Conservation (phyloP, 2,113 vertebrate genomes). For the Scartelaos histophorus region DNA sequence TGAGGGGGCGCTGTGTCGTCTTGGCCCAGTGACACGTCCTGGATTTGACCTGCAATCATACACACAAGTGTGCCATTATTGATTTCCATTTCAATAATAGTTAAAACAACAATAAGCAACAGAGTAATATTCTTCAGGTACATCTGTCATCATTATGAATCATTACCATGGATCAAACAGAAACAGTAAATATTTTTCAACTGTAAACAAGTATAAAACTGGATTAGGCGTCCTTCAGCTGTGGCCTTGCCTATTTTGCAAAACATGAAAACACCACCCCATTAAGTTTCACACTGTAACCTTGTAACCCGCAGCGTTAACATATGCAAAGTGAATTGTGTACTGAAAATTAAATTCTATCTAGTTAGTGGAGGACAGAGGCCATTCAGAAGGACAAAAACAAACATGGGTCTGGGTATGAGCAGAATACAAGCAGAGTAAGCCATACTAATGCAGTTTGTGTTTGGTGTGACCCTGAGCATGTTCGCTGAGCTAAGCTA, state of each 20-base stretch:
- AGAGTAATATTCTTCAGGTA: too few relatives aligned
- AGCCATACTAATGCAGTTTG: background rate
- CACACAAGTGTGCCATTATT: background rate
- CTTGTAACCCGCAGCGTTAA: background rate
- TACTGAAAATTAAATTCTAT: background rate
- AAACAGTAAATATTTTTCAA: background rate
- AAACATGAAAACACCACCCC: slow-evolving; percentile 14
- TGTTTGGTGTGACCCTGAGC: background rate
- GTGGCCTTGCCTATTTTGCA: slow-evolving; percentile 14
- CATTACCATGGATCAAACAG: background rate
- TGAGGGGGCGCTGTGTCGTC: slow-evolving; percentile 24
- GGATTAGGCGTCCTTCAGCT: slow-evolving; percentile 35
- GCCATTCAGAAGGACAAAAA: background rate
- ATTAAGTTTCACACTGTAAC: background rate
- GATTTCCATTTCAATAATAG: too few relatives aligned
- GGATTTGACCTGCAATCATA: slow-evolving; percentile 55
- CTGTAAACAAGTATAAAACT: too few relatives aligned
- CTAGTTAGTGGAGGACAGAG: background rate
- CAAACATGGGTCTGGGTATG: background rate
- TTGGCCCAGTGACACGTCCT: slow-evolving; percentile 55
- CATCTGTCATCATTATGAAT: too few relatives aligned
- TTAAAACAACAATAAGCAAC: background rate
- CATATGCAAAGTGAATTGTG: background rate
- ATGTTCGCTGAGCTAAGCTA: background rate
- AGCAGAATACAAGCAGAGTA: background rate